phyloP scores from a whole-genome alignment of 2,797 vertebrate genomes.

The Gephyroberyx darwinii region DNA sequence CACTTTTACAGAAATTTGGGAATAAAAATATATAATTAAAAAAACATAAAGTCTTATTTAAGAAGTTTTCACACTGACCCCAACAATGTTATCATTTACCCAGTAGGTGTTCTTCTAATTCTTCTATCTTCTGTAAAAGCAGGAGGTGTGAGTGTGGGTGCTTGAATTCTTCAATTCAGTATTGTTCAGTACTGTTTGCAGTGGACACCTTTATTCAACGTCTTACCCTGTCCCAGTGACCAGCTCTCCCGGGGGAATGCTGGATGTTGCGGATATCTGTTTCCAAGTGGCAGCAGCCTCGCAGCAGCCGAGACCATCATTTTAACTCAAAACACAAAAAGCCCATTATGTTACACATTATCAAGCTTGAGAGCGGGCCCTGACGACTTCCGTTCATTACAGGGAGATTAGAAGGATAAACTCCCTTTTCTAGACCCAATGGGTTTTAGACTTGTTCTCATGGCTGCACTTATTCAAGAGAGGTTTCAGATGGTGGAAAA shows the following conservation, averaged over 20 bases:
- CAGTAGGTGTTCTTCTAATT: too few relatives aligned
- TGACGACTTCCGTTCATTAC: slow-evolving; percentile 20
- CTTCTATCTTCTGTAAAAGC: too few relatives aligned
- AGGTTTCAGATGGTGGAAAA: slow-evolving; percentile 1
- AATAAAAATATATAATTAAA: too few relatives aligned
- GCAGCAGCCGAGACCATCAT: neutral
- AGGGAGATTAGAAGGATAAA: slow-evolving; percentile 19
- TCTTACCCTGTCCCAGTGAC: neutral
- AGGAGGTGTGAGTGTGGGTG: neutral
- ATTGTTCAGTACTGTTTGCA: too few relatives aligned
- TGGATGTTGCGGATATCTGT: neutral
- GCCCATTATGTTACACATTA: slow-evolving; percentile 18
- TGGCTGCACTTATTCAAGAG: neutral
- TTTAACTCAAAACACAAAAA: slow-evolving; percentile 8
- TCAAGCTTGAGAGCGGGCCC: slow-evolving; percentile 10
- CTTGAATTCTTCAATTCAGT: neutral
- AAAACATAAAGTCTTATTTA: too few relatives aligned
- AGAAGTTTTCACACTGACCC: too few relatives aligned
- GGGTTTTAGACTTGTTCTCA: neutral
- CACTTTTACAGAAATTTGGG: too few relatives aligned
- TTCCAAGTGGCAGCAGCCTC: neutral
- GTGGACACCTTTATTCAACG: too few relatives aligned
- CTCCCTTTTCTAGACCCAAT: neutral
- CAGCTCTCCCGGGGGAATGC: neutral
- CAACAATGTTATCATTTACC: too few relatives aligned